These are phyloP conservation scores for Verasper variegatus DNA, from an alignment of 2,113 vertebrate genomes.

Conservation along the genomic window DNA sequence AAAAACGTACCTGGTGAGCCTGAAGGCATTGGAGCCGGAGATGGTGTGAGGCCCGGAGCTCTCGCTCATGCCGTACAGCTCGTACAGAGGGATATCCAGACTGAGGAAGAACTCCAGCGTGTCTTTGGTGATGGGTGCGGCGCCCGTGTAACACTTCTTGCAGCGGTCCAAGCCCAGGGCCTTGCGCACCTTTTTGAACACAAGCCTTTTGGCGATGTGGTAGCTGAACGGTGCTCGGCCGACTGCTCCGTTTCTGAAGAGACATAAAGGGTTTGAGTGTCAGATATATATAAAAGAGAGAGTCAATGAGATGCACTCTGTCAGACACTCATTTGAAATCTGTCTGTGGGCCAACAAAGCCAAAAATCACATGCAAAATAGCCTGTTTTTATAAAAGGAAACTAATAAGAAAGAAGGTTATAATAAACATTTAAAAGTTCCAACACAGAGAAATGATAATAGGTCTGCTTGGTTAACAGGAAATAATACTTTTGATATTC, in stretches of 20 bases:
- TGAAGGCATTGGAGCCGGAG: conserved; percentile 74
- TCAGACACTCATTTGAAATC: background rate
- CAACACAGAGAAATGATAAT: too few relatives aligned
- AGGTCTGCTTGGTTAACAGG: too few relatives aligned
- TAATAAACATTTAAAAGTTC: too few relatives aligned
- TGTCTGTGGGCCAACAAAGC: background rate
- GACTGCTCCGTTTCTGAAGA: conserved; percentile 48
- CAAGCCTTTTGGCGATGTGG: conserved; percentile 85
- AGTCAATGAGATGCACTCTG: background rate
- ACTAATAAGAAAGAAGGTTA: too few relatives aligned
- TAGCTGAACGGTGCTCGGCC: conserved; percentile 78
- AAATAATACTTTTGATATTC: too few relatives aligned
- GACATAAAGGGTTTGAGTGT: background rate
- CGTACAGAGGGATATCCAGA: conserved; percentile 88
- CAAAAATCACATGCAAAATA: background rate
- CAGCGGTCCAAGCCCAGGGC: conserved; percentile 91
- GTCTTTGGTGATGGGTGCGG: conserved; percentile 89
- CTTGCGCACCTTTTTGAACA: conserved; percentile 88
- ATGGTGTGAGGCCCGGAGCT: conserved; percentile 89
- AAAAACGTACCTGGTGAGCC: conserved; percentile 84
- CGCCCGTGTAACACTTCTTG: conserved; percentile 86
- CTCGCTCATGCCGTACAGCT: conserved; percentile 95
- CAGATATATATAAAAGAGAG: background rate
- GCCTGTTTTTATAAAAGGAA: too few relatives aligned
- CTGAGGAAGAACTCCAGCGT: conserved; percentile 94